Conservation (phyloP, 2,797 vertebrate genomes). For the Molossus molossus region DNA sequence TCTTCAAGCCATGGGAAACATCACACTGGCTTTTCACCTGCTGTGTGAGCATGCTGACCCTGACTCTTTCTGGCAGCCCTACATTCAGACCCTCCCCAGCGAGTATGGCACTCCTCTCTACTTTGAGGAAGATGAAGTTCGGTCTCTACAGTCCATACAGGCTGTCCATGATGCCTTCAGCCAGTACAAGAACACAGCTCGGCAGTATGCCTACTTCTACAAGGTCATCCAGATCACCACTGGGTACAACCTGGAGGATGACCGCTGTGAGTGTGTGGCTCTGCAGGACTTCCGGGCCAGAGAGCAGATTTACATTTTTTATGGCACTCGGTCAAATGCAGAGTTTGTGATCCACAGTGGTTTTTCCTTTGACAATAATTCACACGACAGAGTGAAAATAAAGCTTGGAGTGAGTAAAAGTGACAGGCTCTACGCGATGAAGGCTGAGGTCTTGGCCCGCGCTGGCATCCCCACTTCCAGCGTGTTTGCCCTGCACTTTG, state of each 20-base stretch:
- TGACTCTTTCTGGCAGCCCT: slow-evolving; percentile 96
- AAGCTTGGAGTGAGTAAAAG: slow-evolving; percentile 99
- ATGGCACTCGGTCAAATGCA: slow-evolving; percentile 98
- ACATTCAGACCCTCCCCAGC: slow-evolving; percentile 96
- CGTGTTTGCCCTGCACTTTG: slow-evolving; percentile 96
- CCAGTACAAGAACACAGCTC: slow-evolving; percentile 98
- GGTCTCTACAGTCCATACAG: slow-evolving; percentile 96
- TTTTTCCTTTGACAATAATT: slow-evolving; percentile 99
- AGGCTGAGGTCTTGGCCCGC: slow-evolving; percentile 98
- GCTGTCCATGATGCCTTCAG: slow-evolving; percentile 97
- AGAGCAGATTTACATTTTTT: slow-evolving; percentile 99
- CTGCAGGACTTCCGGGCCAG: slow-evolving; percentile 96
- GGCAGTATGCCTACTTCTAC: slow-evolving; percentile 99
- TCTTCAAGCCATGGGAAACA: slow-evolving; percentile 99
- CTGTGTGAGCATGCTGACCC: slow-evolving; percentile 96
- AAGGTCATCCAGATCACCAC: slow-evolving; percentile 99
- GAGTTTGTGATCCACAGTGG: slow-evolving; percentile 99
- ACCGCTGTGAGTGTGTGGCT: slow-evolving; percentile 98
- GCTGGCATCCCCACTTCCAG: slow-evolving; percentile 98
- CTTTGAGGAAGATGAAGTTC: slow-evolving; percentile 97
- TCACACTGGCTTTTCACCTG: slow-evolving; percentile 97
- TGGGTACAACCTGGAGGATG: slow-evolving; percentile 98
- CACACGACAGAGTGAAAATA: slow-evolving; percentile 99
- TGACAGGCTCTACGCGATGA: slow-evolving; percentile 99
- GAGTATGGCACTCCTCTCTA: slow-evolving; percentile 97